Percentiles rank a stretch among this genome's conserved stretches.
Evolutionary conservation across 1,140 invertebrate species (phyloP).

Genomic region (Drosophila lini): DNA sequence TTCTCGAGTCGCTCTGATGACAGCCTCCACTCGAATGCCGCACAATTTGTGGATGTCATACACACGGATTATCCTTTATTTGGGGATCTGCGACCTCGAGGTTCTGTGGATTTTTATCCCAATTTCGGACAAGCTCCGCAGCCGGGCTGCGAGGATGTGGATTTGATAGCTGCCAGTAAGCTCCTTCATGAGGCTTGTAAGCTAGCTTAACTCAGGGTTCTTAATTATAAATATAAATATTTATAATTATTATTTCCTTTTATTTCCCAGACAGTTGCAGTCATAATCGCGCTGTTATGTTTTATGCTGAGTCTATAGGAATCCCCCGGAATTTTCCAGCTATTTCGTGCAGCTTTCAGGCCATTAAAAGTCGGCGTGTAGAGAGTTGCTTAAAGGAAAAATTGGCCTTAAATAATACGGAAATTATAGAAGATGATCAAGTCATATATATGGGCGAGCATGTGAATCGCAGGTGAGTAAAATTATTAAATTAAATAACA

Average conservation of each 20-base stretch:
- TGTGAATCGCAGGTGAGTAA: constrained; percentile 55
- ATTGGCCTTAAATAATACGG: constrained; percentile 2
- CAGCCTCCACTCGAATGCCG: constrained; percentile 84
- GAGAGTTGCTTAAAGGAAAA: constrained; percentile 29
- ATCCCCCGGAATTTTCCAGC: constrained; percentile 65
- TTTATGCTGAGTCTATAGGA: constrained; percentile 75
- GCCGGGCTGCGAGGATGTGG: constrained; percentile 87
- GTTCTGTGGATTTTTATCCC: constrained; percentile 88
- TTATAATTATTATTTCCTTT: background rate
- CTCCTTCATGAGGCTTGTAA: constrained; percentile 75
- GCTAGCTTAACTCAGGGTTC: background rate
- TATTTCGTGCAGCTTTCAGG: constrained; percentile 52
- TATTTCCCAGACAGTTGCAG: constrained; percentile 72
- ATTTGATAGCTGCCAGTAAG: constrained; percentile 74
- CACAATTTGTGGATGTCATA: constrained; percentile 86
- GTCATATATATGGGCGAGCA: constrained; percentile 76
- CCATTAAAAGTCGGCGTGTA: constrained; percentile 38
- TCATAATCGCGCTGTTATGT: constrained; percentile 74
- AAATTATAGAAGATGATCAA: constrained; percentile 11
- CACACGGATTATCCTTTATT: constrained; percentile 87
- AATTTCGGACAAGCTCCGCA: constrained; percentile 87
- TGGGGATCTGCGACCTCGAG: constrained; percentile 85
- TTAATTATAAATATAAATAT: background rate
- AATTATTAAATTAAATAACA: background rate
- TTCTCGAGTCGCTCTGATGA: constrained; percentile 85